Conservation (phyloP, 2,888 invertebrate genomes). For the Ethmia dodecea region DNA sequence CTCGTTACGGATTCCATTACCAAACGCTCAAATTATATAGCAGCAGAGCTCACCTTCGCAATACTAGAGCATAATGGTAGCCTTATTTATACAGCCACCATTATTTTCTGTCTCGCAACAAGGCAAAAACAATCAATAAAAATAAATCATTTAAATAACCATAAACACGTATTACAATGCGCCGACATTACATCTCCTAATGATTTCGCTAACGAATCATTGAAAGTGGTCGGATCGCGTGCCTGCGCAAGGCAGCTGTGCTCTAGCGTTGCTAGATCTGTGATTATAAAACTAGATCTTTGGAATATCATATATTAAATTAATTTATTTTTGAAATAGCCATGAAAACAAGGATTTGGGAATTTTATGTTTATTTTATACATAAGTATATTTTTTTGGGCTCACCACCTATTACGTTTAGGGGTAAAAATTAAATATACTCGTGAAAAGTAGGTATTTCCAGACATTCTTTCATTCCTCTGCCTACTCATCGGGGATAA, state of each 20-base stretch:
- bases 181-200: constrained; percentile 75
- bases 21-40: constrained; percentile 67
- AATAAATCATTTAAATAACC: constrained; percentile 78
- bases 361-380: too few relatives aligned
- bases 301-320: too few relatives aligned
- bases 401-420: background rate
- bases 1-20: constrained; percentile 68
- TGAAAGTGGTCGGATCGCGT: constrained; percentile 75
- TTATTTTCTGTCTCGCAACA: constrained; percentile 76
- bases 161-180: constrained; percentile 76
- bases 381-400: background rate
- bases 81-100: constrained; percentile 68
- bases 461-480: too few relatives aligned
- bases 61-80: constrained; percentile 62
- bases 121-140: constrained; percentile 78
- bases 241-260: constrained; percentile 51
- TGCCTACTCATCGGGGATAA: too few relatives aligned
- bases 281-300: too few relatives aligned
- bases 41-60: constrained; percentile 66
- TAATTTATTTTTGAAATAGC: too few relatives aligned
- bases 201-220: constrained; percentile 78
- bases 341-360: too few relatives aligned
- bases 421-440: background rate
- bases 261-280: constrained; percentile 25
- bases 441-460: too few relatives aligned